Evolutionary conservation across 2,888 invertebrate genomes (phyloP).

Genomic region (Belgica antarctica): DNA sequence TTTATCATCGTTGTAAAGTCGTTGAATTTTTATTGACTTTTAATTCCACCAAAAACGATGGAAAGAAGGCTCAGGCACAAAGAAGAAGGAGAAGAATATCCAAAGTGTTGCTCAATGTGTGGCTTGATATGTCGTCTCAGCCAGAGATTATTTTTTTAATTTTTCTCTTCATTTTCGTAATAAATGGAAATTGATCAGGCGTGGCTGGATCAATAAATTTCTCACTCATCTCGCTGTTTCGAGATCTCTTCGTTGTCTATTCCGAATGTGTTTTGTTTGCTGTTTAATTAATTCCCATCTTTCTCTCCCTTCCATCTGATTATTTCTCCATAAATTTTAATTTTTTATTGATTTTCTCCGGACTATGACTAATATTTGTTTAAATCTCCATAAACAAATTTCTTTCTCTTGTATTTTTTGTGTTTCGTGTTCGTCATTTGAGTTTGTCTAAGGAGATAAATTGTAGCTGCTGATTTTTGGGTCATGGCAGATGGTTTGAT

Average conservation of each 20-base stretch:
- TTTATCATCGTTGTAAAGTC: slow-evolving; percentile 25
- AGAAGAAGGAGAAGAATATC: background rate
- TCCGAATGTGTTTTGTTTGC: slow-evolving; percentile 15
- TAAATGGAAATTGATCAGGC: slow-evolving; percentile 35
- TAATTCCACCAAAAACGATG: slow-evolving; percentile 8
- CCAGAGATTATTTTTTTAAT: slow-evolving; percentile 28
- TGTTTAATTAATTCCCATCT: slow-evolving; percentile 31
- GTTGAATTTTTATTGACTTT: slow-evolving; percentile 32
- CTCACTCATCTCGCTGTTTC: slow-evolving; percentile 6
- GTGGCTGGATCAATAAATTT: slow-evolving; percentile 25
- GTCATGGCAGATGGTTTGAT: slow-evolving; percentile 3
- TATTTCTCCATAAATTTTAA: slow-evolving; percentile 37
- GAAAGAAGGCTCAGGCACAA: no score
- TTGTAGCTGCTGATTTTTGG: background rate
- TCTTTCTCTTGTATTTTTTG: background rate
- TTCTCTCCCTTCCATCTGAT: slow-evolving; percentile 18
- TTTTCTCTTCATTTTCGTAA: slow-evolving; percentile 22
- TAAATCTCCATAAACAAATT: slow-evolving; percentile 11
- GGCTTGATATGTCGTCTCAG: background rate
- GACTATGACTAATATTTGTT: slow-evolving; percentile 28
- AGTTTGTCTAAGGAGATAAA: background rate
- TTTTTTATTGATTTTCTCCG: slow-evolving; percentile 26
- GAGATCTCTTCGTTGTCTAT: background rate
- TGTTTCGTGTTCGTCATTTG: no score
- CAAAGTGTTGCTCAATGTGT: slow-evolving; percentile 27